Base-by-base conservation (phyloP, 1,140 invertebrate species). In the Cherax destructor region DNA sequence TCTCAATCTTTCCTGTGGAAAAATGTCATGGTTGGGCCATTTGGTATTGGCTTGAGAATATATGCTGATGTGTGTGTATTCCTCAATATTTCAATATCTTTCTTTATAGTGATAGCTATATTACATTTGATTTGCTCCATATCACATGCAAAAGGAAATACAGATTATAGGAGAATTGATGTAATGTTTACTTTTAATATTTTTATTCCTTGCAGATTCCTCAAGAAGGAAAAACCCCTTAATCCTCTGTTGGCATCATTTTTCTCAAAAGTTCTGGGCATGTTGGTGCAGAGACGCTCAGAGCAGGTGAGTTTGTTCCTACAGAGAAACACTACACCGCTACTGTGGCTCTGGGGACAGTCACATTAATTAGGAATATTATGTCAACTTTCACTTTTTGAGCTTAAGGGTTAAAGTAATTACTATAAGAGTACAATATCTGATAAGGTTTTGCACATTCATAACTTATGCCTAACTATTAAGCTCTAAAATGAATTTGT, bases 171-270 rank as follows among this genome's bases (percentile, higher is more conserved):
- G 52, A 9, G 13, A 13, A 10, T 56, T 56, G 52, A 65, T 65
- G 5, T 65, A 21, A 65, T 65, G 18, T 74, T 74, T 30, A 30
- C 18, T 30, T 74, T 74, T 74, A 74, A 18, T 74, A 9, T 74
- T 10, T 74, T 6, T 11, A n/a, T 30, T 21, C 7, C 52, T 89
- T 52, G 3, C 92, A 96, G 96, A 93, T 99, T 99, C 95, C 95
- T 99, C 93, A 97, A 98, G 94, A 96, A 96, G 85, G 97, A 98
- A 91, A 96, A 97, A 94, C 97, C 97, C 61, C 95, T 99, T 77
- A 99, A 99, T 95, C 98, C 98, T 90, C 95, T 99, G 84, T 95
- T 99, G 93, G 98, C 98, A 61, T 99, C 98, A 92, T 99, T 98
- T 96, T 99, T 99, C 95, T 98, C 97, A 95, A 98, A 98, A 96